Evolutionary conservation across 2,797 vertebrate species (phyloP).

Genomic region (Ctenosaura bakeri): DNA sequence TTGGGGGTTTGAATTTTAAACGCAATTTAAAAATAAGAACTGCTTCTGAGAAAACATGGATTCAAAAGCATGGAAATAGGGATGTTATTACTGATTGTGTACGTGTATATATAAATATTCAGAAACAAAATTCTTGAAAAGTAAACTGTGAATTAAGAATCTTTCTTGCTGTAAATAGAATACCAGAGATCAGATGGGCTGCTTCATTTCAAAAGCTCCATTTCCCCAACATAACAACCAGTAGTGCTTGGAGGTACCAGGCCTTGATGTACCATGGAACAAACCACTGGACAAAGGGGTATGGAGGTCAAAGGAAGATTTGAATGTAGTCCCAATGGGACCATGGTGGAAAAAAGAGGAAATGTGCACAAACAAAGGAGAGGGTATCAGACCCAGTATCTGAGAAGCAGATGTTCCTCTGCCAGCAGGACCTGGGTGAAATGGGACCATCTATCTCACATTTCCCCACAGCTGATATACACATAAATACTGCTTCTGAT

Average conservation of each 20-base stretch:
- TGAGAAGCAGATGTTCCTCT: not conserved
- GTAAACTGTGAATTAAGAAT: not conserved
- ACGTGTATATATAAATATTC: not conserved
- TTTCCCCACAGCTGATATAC: too few relatives aligned
- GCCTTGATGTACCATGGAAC: fast-evolving
- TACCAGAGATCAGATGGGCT: not conserved
- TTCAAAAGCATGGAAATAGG: constrained; percentile 23
- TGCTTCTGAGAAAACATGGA: constrained; percentile 8
- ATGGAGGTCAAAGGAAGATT: not conserved
- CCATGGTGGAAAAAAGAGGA: not conserved
- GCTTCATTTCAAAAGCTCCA: not conserved
- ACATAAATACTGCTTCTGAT: too few relatives aligned
- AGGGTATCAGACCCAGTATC: not conserved
- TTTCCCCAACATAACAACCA: not conserved
- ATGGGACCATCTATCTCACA: too few relatives aligned
- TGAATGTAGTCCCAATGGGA: not conserved
- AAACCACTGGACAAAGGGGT: not conserved
- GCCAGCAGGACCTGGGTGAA: too few relatives aligned
- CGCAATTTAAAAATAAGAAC: constrained; percentile 6
- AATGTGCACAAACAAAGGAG: not conserved
- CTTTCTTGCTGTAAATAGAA: not conserved
- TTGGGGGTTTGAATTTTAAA: constrained; percentile 28
- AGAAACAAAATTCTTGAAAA: not conserved
- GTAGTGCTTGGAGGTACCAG: not conserved
- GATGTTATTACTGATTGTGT: not conserved